Conservation (phyloP, 2,888 invertebrate species). For the Drosophila kuntzei region DNA sequence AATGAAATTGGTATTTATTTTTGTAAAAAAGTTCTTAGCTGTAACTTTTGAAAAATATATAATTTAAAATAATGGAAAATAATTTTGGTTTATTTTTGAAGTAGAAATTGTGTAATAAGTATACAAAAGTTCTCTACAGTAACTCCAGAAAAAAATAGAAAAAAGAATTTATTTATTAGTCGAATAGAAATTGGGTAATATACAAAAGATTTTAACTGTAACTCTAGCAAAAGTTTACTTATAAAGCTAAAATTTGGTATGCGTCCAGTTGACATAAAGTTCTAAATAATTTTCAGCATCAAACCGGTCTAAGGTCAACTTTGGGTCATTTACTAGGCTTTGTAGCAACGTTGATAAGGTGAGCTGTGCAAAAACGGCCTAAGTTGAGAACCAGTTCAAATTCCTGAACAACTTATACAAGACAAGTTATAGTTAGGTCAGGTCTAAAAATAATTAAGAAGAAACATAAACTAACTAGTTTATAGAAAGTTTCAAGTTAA, state of each 20-base stretch:
- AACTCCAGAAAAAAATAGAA: too few relatives aligned
- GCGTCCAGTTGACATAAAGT: background rate
- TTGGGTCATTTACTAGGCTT: background rate
- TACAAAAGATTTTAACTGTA: background rate
- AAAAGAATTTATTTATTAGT: too few relatives aligned
- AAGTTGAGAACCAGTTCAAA: background rate
- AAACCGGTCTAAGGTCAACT: constrained; percentile 20
- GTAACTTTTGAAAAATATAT: too few relatives aligned
- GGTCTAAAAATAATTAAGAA: constrained; percentile 6
- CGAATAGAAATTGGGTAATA: background rate
- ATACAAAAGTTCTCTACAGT: too few relatives aligned
- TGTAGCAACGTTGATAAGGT: background rate
- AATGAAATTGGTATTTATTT: too few relatives aligned
- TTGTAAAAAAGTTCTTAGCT: too few relatives aligned
- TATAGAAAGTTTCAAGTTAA: too few relatives aligned
- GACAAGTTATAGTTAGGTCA: constrained; percentile 1
- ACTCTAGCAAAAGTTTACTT: background rate
- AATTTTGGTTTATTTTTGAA: too few relatives aligned
- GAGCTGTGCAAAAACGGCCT: background rate
- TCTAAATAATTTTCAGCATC: background rate
- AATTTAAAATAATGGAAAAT: too few relatives aligned
- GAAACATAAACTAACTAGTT: too few relatives aligned
- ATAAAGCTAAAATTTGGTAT: background rate
- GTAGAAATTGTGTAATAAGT: too few relatives aligned
- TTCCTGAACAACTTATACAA: too few relatives aligned